phyloP scores from a whole-genome alignment of 2,888 invertebrate species.

The Pemphredon lugubris region DNA sequence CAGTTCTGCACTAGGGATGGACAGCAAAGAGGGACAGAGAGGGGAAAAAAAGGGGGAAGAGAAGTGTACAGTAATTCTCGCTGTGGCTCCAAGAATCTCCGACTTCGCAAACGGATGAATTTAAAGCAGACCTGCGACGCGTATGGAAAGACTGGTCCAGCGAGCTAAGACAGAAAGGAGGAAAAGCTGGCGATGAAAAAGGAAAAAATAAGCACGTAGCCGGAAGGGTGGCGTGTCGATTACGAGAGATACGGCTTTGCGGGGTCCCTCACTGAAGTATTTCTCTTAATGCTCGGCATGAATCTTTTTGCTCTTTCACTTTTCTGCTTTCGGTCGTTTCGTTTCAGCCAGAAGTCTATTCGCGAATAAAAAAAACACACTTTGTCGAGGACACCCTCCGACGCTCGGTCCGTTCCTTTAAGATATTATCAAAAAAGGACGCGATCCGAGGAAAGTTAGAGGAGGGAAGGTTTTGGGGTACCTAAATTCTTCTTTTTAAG shows the following conservation, averaged over 20 bases:
- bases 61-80: slow-evolving; percentile 32
- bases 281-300: slow-evolving; percentile 1
- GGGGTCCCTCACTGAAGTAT: slow-evolving; percentile 4
- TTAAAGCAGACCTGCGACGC: slow-evolving; percentile 30
- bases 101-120: slow-evolving; percentile 36
- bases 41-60: too few species aligned
- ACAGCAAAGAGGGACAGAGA: slow-evolving; percentile 3
- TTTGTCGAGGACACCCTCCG: slow-evolving; percentile 4
- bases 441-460: too few species aligned
- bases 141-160: slow-evolving; percentile 33
- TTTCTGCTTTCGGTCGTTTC: not conserved
- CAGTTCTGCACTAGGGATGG: slow-evolving; percentile 9
- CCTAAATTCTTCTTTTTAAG: too few species aligned
- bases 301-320: not conserved
- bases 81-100: slow-evolving; percentile 19
- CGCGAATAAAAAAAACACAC: slow-evolving; percentile 6
- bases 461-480: too few species aligned
- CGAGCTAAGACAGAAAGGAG: slow-evolving; percentile 9
- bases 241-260: slow-evolving; percentile 47
- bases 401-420: slow-evolving; percentile 4
- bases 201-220: slow-evolving; percentile 14
- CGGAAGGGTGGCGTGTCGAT: slow-evolving; percentile 49
- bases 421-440: too few species aligned
- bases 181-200: slow-evolving; percentile 16
- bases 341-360: not conserved